Evolutionary conservation across 2,113 vertebrate genomes (phyloP), one percentile per base, ranked within the genome.

Genomic region (Tympanuchus pallidicinctus): DNA sequence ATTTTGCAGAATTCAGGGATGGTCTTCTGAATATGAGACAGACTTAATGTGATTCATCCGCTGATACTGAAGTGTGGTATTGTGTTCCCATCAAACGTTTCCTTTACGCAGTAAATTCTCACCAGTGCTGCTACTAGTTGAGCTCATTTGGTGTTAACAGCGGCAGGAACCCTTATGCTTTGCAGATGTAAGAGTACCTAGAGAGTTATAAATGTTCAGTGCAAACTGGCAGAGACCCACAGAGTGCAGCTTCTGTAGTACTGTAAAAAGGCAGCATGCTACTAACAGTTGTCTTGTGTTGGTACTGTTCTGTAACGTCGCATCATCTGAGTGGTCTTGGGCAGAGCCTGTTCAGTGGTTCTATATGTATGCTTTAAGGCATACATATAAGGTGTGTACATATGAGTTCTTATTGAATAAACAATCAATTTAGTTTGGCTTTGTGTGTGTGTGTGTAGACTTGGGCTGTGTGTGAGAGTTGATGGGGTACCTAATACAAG

Each of bases 31-130:
- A 48, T 36, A 36, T 24, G 47, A 10, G 38, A 0, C 19, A 16
- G 40, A 47, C 40, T 17, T 77, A 2, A 57, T 72, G 54, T 67
- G 70, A 54, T 50, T 89, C 13, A 30, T 30, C 27, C 3, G 1
- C 30, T 71, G 69, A 38, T 72, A 24, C 25, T 65, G 34, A 52
- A 88, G 28, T 52, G 43, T 77, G 20, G 40, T 86, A 72, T 48
- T 70, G 16, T 47, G 52, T 28, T 90, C 71, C 82, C 90, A 34
- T 59, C 80, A 72, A 38, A 10, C 22, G 5, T 78, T 90, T 65
- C 36, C 48, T 93, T 88, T 65, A 24, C 30, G 19, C 70, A 43
- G 85, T 94, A 72, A 86, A 69, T 90, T 90, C 30, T 81, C 47
- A 71, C 48, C 59, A 48, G 74, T 54, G 48, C 81, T 89, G 61